phyloP scores from a whole-genome alignment of 2,888 invertebrate genomes.

The Euplexia lucipara region DNA sequence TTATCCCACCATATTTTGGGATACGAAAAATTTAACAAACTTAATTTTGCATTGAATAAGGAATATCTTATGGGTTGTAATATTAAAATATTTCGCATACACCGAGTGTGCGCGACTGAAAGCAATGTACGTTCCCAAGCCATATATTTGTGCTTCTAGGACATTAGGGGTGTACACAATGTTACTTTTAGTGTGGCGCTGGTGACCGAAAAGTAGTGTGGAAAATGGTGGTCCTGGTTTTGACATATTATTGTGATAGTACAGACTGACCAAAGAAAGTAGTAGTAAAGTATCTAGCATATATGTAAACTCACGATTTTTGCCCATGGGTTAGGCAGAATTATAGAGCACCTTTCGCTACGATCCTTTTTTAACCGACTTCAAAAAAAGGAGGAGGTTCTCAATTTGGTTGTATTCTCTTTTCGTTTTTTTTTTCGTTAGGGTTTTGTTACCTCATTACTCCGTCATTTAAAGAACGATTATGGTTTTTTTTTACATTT shows the following conservation, averaged over 20 bases:
- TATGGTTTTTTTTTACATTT: too few relatives aligned
- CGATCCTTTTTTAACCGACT: too few relatives aligned
- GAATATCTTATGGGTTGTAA: conserved; percentile 25
- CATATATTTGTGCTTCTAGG: conserved; percentile 48
- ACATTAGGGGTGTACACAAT: conserved; percentile 30
- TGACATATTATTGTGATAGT: not conserved
- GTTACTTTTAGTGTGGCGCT: not conserved
- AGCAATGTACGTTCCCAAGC: conserved; percentile 35
- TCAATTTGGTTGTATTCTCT: too few relatives aligned
- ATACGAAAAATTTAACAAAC: conserved; percentile 7
- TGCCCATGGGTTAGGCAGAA: too few relatives aligned
- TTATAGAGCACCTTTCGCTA: too few relatives aligned
- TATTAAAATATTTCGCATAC: conserved; percentile 48
- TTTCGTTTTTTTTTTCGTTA: too few relatives aligned
- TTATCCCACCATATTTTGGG: not conserved
- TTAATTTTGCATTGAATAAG: conserved; percentile 25
- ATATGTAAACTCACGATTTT: too few relatives aligned
- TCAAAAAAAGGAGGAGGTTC: too few relatives aligned
- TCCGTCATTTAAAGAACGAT: too few relatives aligned
- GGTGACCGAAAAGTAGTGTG: not conserved
- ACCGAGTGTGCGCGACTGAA: conserved; percentile 19
- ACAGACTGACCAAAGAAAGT: too few relatives aligned
- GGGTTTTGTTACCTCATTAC: too few relatives aligned
- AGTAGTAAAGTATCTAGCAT: not conserved
- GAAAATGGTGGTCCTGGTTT: not conserved